Evolutionary conservation across 2,888 invertebrate genomes (phyloP), one percentile per base, ranked within the genome.

Genomic region (Temnothorax rugatulus): DNA sequence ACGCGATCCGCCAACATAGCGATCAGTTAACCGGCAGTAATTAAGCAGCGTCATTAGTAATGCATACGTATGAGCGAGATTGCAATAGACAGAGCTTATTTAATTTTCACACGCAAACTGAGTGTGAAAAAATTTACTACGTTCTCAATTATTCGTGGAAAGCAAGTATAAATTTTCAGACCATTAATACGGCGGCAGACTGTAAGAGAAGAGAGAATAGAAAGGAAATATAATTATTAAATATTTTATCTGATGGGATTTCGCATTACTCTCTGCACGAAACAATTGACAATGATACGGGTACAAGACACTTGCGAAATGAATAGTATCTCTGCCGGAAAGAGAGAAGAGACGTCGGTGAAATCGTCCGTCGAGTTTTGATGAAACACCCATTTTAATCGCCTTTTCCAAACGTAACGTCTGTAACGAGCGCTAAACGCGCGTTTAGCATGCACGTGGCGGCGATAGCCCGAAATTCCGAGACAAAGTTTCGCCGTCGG

Each of bases 381-480:
- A 76, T 8, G 50, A 25, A 64, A 52, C 50, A 8, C 0, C 7
- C 18, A 18, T 79, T 79, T 79, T 38, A 73, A 59, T 73, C 13
- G 47, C 79, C 63, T 52, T 77, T 63, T 29, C 52, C 34, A n/a
- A 41, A 29, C 25, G 29, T 47, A 18, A 29, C 13, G 11, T 44
- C 4, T 11, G 18, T 57, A 79, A 79, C 34, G 63, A 76, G 21
- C 3, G 50, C 44, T 44, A 71, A 77, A 71, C 47, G 71, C 57
- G 77, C 25, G 29, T 71, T 71, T 21, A 8, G 44, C 79, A 71
- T 79, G 71, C 79, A 79, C 73, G 47, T 73, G 79, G 47, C 57
- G 47, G 47, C 73, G 79, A 81, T 81, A 59, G 34, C 47, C 71
- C 73, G 59, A 59, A 79, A 59, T 81, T 59, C n/a, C 73, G 54